These are phyloP conservation scores for Beroe forskalii DNA, from an alignment of 37 sponge, comb jelly and placozoan species.

Conservation along the genomic window DNA sequence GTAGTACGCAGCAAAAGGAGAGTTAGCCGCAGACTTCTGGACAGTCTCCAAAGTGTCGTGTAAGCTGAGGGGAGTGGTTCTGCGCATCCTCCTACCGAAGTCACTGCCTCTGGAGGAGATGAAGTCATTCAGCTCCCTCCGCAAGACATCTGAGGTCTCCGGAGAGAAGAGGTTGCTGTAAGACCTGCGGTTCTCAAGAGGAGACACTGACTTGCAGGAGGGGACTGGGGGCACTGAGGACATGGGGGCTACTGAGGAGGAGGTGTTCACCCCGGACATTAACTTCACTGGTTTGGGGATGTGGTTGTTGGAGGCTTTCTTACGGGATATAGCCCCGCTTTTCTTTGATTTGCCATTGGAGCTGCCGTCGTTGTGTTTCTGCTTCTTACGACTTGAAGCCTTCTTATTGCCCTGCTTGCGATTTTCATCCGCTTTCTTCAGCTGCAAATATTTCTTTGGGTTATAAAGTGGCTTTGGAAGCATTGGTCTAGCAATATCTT, in stretches of 20 bases:
- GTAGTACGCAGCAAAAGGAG: neutral
- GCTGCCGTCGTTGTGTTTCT: neutral
- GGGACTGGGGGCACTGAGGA: neutral
- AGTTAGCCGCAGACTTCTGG: neutral
- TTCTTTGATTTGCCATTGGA: neutral
- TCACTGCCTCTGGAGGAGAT: neutral
- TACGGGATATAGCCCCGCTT: neutral
- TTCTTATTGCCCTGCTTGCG: too few species aligned
- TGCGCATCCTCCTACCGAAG: neutral
- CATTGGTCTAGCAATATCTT: neutral
- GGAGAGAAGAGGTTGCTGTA: conserved; percentile 24
- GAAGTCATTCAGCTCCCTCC: conserved; percentile 25
- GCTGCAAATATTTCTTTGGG: neutral
- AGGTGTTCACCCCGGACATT: neutral
- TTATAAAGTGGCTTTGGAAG: conserved; percentile 2
- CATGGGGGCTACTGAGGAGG: too few species aligned
- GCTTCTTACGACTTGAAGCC: neutral
- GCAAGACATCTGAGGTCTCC: conserved; percentile 26
- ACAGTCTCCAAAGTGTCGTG: too few species aligned
- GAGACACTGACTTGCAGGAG: neutral
- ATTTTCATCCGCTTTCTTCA: neutral
- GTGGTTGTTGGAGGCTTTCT: neutral
- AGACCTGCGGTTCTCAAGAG: neutral
- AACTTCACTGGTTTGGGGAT: neutral
- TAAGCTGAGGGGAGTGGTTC: neutral